phyloP scores from a whole-genome alignment of 2,113 vertebrate genomes.

The Vidua macroura region DNA sequence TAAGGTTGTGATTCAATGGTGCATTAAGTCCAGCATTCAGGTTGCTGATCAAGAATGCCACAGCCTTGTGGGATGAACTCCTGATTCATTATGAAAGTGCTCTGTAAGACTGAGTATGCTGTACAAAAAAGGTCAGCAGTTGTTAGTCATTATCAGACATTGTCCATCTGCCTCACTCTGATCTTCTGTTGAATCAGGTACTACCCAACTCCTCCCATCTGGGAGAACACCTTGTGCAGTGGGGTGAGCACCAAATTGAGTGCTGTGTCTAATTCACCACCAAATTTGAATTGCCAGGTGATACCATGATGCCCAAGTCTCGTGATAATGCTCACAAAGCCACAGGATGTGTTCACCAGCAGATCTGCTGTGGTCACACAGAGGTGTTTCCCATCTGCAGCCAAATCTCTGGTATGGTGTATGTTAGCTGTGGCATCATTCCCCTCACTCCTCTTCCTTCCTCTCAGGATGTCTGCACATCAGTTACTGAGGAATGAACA shows the following conservation, averaged over 20 bases:
- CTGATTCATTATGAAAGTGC: not conserved
- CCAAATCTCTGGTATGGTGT: not conserved
- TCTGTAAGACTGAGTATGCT: not conserved
- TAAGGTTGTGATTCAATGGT: not conserved
- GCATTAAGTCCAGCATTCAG: not conserved
- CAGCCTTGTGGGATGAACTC: not conserved
- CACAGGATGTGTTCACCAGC: not conserved
- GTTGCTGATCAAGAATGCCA: not conserved
- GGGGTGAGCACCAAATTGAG: not conserved
- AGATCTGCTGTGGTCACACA: not conserved
- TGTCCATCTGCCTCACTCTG: not conserved
- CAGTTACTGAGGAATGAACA: not conserved
- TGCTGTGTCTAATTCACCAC: not conserved
- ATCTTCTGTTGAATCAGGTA: not conserved
- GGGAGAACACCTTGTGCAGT: not conserved
- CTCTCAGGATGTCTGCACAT: not conserved
- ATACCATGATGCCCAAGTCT: not conserved
- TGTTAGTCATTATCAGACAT: not conserved
- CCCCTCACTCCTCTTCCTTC: not conserved
- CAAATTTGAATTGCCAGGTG: not conserved
- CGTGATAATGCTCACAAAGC: fast-evolving
- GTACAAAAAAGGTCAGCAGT: not conserved
- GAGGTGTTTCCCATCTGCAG: not conserved
- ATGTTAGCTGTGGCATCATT: not conserved
- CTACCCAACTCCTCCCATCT: not conserved